Percentiles rank a stretch among this genome's conserved stretches.
Conservation (phyloP, 2,797 vertebrate genomes). For the Tenualosa thibaudeaui region DNA sequence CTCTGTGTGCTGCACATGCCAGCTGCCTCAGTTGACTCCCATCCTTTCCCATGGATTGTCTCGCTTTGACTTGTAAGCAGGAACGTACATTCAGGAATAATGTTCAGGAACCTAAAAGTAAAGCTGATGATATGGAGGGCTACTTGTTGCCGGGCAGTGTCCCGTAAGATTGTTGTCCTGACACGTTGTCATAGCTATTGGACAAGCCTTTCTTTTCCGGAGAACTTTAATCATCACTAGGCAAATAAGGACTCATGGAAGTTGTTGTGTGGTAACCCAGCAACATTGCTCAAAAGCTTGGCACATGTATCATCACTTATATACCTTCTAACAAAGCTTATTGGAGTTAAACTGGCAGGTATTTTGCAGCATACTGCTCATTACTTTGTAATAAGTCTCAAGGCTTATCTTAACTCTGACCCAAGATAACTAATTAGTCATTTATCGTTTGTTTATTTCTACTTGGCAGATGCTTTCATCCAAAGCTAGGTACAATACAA, state of each 20-base stretch:
- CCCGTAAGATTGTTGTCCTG: no score
- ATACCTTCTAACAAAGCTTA: not conserved
- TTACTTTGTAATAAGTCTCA: no score
- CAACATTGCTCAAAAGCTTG: not conserved
- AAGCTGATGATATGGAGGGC: no score
- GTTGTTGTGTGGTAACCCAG: not conserved
- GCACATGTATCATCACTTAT: not conserved
- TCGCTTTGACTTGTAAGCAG: not conserved
- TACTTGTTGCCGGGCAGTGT: no score
- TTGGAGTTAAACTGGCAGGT: not conserved
- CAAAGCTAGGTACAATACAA: no score
- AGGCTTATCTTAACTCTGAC: no score
- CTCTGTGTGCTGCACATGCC: constrained; percentile 37
- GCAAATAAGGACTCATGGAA: not conserved
- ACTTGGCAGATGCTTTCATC: no score
- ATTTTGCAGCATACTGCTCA: not conserved
- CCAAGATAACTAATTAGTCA: no score
- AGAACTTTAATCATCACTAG: no score
- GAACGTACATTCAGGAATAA: not conserved
- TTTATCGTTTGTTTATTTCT: no score
- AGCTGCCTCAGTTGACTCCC: not conserved
- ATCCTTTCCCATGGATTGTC: not conserved
- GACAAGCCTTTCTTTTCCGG: no score
- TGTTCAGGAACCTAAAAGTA: not conserved
- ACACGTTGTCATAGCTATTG: no score